Evolutionary conservation across 2,888 invertebrate species (phyloP).

Genomic region (Cheilosia vernalis): DNA sequence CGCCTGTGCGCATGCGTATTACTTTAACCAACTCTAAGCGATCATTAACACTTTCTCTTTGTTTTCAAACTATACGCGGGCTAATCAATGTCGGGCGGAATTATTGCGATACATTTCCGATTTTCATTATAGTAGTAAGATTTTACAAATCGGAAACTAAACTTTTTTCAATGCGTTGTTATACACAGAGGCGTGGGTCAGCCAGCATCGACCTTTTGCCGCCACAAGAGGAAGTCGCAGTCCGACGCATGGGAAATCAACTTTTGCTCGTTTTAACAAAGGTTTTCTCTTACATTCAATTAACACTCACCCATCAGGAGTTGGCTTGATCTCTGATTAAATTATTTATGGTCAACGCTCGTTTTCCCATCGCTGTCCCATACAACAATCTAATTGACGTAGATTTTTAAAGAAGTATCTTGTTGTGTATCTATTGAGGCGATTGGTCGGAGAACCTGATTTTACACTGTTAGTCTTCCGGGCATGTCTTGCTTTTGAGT

Average conservation of each 20-base stretch:
- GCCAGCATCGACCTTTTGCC: not conserved
- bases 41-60: slow-evolving; percentile 4
- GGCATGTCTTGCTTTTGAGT: not conserved
- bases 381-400: slow-evolving; percentile 11
- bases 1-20: not conserved
- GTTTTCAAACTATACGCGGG: not conserved
- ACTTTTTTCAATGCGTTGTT: not conserved
- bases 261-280: not conserved
- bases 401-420: slow-evolving; percentile 4
- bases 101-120: not conserved
- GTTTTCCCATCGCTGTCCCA: slow-evolving; percentile 1
- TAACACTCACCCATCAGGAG: not conserved
- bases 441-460: slow-evolving; percentile 1
- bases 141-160: not conserved
- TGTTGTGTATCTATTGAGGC: not conserved
- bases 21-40: not conserved
- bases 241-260: not conserved
- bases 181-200: not conserved
- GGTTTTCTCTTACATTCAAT: not conserved
- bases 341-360: not conserved
- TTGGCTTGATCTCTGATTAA: not conserved
- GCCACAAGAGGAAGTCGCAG: not conserved
- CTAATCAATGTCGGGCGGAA: not conserved
- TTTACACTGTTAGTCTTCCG: not conserved
- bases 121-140: not conserved